Conservation (phyloP, 1,140 invertebrate genomes). For the Tyrophagus putrescentiae region DNA sequence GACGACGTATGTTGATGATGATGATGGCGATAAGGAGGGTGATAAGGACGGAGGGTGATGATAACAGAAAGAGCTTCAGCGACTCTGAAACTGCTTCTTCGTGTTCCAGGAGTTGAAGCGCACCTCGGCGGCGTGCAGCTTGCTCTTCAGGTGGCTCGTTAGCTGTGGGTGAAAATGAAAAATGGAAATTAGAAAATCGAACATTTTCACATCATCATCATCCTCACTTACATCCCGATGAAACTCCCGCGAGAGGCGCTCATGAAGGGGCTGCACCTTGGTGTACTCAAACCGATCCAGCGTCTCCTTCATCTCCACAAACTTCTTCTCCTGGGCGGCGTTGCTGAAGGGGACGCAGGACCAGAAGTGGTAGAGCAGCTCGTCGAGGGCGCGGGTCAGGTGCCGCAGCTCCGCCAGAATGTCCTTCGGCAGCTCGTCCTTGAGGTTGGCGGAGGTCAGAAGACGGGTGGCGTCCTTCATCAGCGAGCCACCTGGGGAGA, state of each 20-base stretch:
- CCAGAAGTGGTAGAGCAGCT: constrained; percentile 85
- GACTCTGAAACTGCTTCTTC: constrained; percentile 16
- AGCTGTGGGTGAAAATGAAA: constrained; percentile 43
- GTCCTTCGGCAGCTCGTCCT: constrained; percentile 62
- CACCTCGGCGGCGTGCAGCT: constrained; percentile 60
- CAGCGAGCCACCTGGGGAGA: constrained; percentile 76
- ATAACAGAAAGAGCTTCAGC: too few species aligned
- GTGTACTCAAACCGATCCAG: constrained; percentile 69
- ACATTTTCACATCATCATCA: neutral
- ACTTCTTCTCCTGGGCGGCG: constrained; percentile 58
- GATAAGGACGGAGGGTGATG: too few species aligned
- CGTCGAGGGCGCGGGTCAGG: constrained; percentile 65
- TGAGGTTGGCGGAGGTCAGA: constrained; percentile 44
- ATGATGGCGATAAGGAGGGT: too few species aligned
- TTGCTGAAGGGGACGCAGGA: constrained; percentile 74
- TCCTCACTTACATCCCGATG: constrained; percentile 15
- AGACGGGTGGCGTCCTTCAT: constrained; percentile 64
- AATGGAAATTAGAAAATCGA: neutral
- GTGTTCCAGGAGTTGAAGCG: constrained; percentile 67
- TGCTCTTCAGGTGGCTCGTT: constrained; percentile 68
- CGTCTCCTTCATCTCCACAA: constrained; percentile 64
- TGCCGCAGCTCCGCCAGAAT: constrained; percentile 64
- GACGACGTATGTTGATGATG: too few species aligned
- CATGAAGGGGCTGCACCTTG: constrained; percentile 52
- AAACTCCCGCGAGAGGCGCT: constrained; percentile 29